Base-by-base conservation (phyloP, 2,888 invertebrate species). In the Ochropleura plecta region DNA sequence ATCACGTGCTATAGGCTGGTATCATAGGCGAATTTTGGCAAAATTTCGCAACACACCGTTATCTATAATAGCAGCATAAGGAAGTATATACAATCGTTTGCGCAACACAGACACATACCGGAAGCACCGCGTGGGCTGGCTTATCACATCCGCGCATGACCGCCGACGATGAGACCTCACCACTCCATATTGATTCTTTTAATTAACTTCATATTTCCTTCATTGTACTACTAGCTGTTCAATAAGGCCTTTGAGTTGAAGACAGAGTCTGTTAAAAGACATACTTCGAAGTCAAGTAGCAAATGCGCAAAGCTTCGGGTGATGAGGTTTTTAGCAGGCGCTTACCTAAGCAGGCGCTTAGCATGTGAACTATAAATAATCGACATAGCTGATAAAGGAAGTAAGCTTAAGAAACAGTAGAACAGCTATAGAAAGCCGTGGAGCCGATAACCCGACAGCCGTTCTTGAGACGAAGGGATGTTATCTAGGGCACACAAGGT, bases 11-110 rank as follows among this genome's bases (percentile, higher is more conserved):
- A 69, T 42, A 20, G 12, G 5, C 51, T 10, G 8, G 3, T 42
- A 40, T 51, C 57, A 63, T 66, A 72, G 70, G 83, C 81, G 81
- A 86, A 90, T 90, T 94, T 95, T 93, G 94, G 93, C 94, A 91
- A 93, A 82, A 91, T 96, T 96, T 96, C 94, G 95, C 96, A 95
- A 95, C 82, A 77, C 72, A 81, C 49, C 82, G 70, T 91, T 94
- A 95, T 94, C 94, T 93, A 93, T 91, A 90, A 91, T 93, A 93
- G 94, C 79, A 91, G 81, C 84, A 78, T 90, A 59, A 59, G 93
- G 94, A 93, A 94, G 91, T 84, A 49, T 63, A 76, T 90, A 66
- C 71, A 78, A 78, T 82, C 60, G 76, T 72, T 86, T 92, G 91
- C 91, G 93, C 92, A 93, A 93, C 73, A 82, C 70, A 83, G 81